phyloP scores from a whole-genome alignment of 2,888 invertebrate genomes.

The Caenorhabditis sp. region DNA sequence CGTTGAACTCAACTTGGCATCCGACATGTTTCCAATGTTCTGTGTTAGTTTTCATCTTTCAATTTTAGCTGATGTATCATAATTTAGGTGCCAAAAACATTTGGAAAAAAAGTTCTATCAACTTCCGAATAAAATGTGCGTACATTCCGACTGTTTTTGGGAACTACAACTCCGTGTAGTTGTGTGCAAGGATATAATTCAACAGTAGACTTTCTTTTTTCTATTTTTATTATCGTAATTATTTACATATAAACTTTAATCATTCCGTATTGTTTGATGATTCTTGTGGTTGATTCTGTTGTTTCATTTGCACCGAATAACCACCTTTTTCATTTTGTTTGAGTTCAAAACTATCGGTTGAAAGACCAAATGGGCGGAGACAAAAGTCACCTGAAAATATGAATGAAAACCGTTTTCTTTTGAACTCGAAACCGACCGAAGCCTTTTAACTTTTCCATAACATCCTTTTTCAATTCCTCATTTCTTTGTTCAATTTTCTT shows the following conservation, averaged over 20 bases:
- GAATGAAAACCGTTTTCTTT: background rate
- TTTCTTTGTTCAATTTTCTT: slow-evolving; percentile 41
- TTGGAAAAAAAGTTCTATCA: slow-evolving; percentile 25
- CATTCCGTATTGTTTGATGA: background rate
- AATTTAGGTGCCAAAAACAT: slow-evolving; percentile 34
- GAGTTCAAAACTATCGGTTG: slow-evolving; percentile 64
- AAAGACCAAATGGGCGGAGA: slow-evolving; percentile 62
- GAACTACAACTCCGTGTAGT: slow-evolving; percentile 24
- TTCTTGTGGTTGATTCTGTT: background rate
- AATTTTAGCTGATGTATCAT: background rate
- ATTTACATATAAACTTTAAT: background rate
- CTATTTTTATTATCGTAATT: background rate
- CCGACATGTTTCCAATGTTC: slow-evolving; percentile 42
- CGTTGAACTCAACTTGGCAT: slow-evolving; percentile 34
- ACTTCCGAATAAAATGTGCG: slow-evolving; percentile 30
- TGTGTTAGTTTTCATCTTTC: slow-evolving; percentile 11
- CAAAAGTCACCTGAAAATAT: slow-evolving; percentile 39
- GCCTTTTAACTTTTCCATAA: slow-evolving; percentile 61
- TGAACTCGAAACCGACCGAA: slow-evolving; percentile 38
- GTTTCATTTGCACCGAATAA: slow-evolving; percentile 62
- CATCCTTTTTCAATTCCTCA: slow-evolving; percentile 59
- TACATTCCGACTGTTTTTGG: slow-evolving; percentile 38
- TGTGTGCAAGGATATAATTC: slow-evolving; percentile 9
- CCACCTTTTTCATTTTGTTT: slow-evolving; percentile 62
- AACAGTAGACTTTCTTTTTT: background rate